Base-by-base conservation (phyloP, 2,888 invertebrate species). In the Adineta ricciae region DNA sequence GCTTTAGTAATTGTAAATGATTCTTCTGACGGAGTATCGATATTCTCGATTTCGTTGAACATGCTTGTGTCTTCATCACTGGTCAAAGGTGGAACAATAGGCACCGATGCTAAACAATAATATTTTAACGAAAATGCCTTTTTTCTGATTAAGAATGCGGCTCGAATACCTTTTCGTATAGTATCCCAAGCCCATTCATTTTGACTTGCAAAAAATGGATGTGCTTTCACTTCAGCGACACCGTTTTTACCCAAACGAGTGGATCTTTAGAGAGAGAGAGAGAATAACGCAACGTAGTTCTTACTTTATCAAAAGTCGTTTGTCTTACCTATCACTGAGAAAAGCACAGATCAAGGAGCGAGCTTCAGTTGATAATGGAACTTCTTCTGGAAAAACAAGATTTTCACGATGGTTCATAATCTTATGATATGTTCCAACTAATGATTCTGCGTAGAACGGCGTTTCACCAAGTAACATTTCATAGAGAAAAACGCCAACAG, bases 391-490 rank as follows among this genome's bases (percentile, higher is more conserved):
- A 91, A 99, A 99, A 87, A 94, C 94, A 86, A 99, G 92, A 38
- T 97, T 95, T 89, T 96, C 97, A 90, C 96, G 94, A 90, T 98
- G 97, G 91, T 98, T 96, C 97, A 99, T 98, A 88, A 99, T 99
- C 92, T 97, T 97, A 87, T 96, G 96, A 90, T 99, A 99, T 3
- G 98, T 99, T 85, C 96, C 96, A 78, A 98, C 95, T 88, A 99
- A 93, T 87, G 97, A 97, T 90, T 99, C 99, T 5, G 98, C 98
- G 91, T 96, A 98, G 91, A 99, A 99, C 0, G 99, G 99, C 21
- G 99, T 97, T 91, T 99, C 99, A 14, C 92, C 92, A 24, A 78
- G 24, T 41, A 78, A 32, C 97, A 99, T 97, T 93, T 99, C 99
- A 91, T 96, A 99, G 4, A 99, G 93, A 91, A 99, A 96, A 88